phyloP scores from a whole-genome alignment of 2,888 invertebrate genomes.

The Epirrhoe alternata region DNA sequence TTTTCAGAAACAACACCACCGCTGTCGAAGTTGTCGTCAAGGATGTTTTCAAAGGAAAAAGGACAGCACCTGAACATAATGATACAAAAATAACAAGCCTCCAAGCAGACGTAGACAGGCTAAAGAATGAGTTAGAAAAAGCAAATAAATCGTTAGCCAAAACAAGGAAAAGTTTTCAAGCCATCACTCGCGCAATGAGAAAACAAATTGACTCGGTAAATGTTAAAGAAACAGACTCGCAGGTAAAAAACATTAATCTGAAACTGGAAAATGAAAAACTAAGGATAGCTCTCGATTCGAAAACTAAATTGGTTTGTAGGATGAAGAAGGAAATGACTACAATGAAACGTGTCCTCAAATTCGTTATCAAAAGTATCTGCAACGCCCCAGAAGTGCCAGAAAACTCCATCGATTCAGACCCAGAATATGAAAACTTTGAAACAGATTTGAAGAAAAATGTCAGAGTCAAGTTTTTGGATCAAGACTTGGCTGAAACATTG shows the following conservation, averaged over 20 bases:
- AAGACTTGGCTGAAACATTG: conserved; percentile 47
- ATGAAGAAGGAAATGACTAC: conserved; percentile 64
- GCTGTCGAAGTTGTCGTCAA: conserved; percentile 74
- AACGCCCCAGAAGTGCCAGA: conserved; percentile 47
- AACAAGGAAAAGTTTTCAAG: conserved; percentile 55
- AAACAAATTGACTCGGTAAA: conserved; percentile 62
- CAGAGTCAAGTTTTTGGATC: conserved; percentile 48
- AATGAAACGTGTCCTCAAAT: conserved; percentile 64
- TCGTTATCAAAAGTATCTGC: conserved; percentile 61
- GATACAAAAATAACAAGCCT: conserved; percentile 45
- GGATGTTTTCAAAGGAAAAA: conserved; percentile 56
- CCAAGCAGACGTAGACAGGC: conserved; percentile 54
- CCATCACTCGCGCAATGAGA: conserved; percentile 63
- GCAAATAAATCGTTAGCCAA: conserved; percentile 52
- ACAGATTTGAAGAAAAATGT: conserved; percentile 55
- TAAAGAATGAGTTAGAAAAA: conserved; percentile 57
- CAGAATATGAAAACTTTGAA: conserved; percentile 65
- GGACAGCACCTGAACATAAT: conserved; percentile 28
- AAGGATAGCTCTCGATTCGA: conserved; percentile 61
- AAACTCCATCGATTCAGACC: conserved; percentile 52
- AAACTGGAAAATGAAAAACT: conserved; percentile 74
- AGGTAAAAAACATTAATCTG: conserved; percentile 56
- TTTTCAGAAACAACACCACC: conserved; percentile 71
- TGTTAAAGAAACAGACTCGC: conserved; percentile 60
- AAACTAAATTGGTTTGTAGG: conserved; percentile 60